A percentile compares a stretch with the other conserved stretches of the same genome.
Evolutionary conservation across 1,140 invertebrate genomes (phyloP).

Genomic region (Diachasma alloeum): DNA sequence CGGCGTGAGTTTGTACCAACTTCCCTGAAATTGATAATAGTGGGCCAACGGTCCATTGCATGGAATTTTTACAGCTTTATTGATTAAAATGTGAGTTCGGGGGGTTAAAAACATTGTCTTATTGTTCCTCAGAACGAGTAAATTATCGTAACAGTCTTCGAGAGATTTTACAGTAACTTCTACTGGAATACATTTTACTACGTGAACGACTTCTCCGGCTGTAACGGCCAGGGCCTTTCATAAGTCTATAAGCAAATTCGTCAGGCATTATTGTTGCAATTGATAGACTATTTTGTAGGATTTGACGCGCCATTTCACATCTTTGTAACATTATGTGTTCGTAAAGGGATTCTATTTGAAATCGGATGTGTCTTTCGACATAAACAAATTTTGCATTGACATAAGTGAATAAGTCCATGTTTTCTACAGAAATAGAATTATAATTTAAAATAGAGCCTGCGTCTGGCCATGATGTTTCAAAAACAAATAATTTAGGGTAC

Average conservation of each 20-base stretch:
- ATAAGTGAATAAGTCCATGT: no score
- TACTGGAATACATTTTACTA: not conserved
- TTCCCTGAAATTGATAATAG: no score
- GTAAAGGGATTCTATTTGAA: conserved; percentile 25
- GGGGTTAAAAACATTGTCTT: conserved; percentile 15
- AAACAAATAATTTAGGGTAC: not conserved
- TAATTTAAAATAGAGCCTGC: conserved; percentile 36
- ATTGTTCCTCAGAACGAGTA: conserved; percentile 6
- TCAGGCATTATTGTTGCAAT: no score
- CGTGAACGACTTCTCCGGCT: no score
- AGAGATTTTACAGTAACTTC: not conserved
- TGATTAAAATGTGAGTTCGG: conserved; percentile 17
- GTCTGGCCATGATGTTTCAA: no score
- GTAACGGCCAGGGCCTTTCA: no score
- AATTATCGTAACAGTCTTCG: conserved; percentile 23
- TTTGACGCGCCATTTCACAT: conserved; percentile 28
- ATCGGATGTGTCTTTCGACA: conserved; percentile 27
- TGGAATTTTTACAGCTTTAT: not conserved
- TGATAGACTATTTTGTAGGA: not conserved
- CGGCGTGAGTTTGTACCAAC: conserved; percentile 22
- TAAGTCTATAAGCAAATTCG: no score
- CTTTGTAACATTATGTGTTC: conserved; percentile 19
- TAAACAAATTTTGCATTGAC: no score
- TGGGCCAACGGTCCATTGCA: no score
- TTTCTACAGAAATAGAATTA: no score